Evolutionary conservation across 2,888 invertebrate genomes (phyloP), one percentile per base, ranked within the genome.

Genomic region (Oscheius sp.): DNA sequence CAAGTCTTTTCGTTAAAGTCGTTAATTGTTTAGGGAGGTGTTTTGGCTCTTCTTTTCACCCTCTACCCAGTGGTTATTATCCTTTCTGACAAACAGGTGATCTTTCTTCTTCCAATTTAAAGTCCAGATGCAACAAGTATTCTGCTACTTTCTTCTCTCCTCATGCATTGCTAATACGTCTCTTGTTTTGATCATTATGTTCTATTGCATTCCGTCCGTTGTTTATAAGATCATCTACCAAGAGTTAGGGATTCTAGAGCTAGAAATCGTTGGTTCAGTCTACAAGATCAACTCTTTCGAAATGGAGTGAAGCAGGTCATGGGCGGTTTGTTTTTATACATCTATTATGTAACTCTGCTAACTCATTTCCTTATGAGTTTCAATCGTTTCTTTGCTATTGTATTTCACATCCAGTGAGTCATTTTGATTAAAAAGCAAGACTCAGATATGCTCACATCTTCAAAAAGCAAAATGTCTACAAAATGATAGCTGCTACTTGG

Each of bases 331-430:
- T 61, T 61, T 45, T 8, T 61, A 12, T 61, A 61, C 46, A 25
- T 39, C 45, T 61, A 61, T 45, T 61, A 61, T 45, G 61, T 61
- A 27, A 45, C 61, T 15, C 45, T 61, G 25, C 17, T 45, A 15
- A 45, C 61, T n/a, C 61, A 61, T 27, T 45, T 61, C 31, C 46
- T 61, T 3, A 61, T 61, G 61, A 61, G 61, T 29, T 61, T 61
- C 25, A 61, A 61, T 45, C 61, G 61, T 3, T 45, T 61, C 61
- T 61, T 23, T 17, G 61, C 61, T n/a, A 61, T 61, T 27, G 61
- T 61, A 3, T 61, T 39, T 17, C 61, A 25, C 10, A 15, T 61
- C n/a, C 25, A 29, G 61, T 61, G 27, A 12, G 45, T 17, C n/a
- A 39, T 20, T 17, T 37, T 17, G 8, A 25, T 2, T 6, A 52